phyloP scores from a whole-genome alignment of 2,888 invertebrate species.

The Catocala sponsa region DNA sequence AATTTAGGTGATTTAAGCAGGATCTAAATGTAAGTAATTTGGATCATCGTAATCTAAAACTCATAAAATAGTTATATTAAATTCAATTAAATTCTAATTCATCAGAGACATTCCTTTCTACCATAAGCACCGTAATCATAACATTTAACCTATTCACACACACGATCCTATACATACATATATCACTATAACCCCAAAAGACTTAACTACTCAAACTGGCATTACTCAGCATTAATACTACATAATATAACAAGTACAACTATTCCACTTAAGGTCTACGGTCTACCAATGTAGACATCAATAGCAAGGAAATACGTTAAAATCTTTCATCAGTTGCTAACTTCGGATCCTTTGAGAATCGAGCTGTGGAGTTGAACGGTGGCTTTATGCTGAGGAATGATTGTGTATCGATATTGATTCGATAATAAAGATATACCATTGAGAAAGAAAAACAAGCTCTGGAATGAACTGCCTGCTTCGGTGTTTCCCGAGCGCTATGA shows the following conservation, averaged over 20 bases:
- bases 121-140: too few relatives aligned
- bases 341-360: slow-evolving; percentile 63
- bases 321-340: slow-evolving; percentile 58
- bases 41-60: too few relatives aligned
- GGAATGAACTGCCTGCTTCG: too few relatives aligned
- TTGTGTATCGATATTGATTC: slow-evolving; percentile 10
- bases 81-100: too few relatives aligned
- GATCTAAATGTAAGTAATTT: too few relatives aligned
- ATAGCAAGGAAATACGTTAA: slow-evolving; percentile 60
- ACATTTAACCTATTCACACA: not conserved
- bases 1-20: too few relatives aligned
- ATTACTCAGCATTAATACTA: slow-evolving; percentile 44
- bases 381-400: slow-evolving; percentile 31
- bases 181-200: slow-evolving; percentile 34
- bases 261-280: slow-evolving; percentile 48
- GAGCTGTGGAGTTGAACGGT: slow-evolving; percentile 38
- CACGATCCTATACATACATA: slow-evolving; percentile 1
- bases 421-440: not conserved
- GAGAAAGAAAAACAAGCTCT: too few relatives aligned
- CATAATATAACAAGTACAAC: slow-evolving; percentile 37
- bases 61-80: too few relatives aligned
- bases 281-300: slow-evolving; percentile 48
- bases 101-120: too few relatives aligned
- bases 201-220: slow-evolving; percentile 45
- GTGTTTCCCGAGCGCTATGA: too few relatives aligned